Evolutionary conservation across 2,113 vertebrate genomes (phyloP).

Genomic region (Apaloderma vittatum): DNA sequence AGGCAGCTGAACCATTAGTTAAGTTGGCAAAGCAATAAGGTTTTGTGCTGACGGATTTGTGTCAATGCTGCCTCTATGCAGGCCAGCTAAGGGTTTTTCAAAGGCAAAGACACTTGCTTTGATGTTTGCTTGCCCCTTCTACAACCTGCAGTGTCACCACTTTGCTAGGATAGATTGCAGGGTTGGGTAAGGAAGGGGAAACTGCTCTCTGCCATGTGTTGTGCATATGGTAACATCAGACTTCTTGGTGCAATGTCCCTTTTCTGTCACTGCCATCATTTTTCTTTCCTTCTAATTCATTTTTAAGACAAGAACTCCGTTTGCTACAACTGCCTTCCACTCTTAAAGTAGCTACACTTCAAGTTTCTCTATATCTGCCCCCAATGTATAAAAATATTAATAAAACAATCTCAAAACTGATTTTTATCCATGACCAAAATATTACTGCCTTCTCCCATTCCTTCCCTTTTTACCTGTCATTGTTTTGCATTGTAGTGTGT

Average conservation of each 20-base stretch:
- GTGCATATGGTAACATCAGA: not conserved
- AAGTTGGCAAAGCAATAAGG: not conserved
- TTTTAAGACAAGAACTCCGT: not conserved
- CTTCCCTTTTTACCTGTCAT: not conserved
- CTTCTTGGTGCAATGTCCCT: not conserved
- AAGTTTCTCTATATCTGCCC: not conserved
- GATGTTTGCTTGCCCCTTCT: not conserved
- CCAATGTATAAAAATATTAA: not conserved
- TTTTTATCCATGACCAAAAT: not conserved
- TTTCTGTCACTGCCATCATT: not conserved
- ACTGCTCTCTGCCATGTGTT: not conserved
- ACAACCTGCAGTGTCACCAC: not conserved
- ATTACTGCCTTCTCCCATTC: not conserved
- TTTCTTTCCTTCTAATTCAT: not conserved
- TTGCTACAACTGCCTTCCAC: not conserved
- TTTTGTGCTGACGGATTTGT: slow-evolving; percentile 14
- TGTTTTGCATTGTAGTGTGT: not conserved
- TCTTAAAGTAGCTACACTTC: not conserved
- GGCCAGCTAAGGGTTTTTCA: slow-evolving; percentile 11
- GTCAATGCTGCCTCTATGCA: not conserved
- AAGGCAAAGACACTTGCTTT: slow-evolving; percentile 20
- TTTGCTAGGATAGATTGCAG: not conserved
- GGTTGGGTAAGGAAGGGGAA: not conserved
- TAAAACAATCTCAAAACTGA: not conserved
- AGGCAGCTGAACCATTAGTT: not conserved